phyloP scores from a whole-genome alignment of 2,888 invertebrate genomes.

The Globia sparganii region DNA sequence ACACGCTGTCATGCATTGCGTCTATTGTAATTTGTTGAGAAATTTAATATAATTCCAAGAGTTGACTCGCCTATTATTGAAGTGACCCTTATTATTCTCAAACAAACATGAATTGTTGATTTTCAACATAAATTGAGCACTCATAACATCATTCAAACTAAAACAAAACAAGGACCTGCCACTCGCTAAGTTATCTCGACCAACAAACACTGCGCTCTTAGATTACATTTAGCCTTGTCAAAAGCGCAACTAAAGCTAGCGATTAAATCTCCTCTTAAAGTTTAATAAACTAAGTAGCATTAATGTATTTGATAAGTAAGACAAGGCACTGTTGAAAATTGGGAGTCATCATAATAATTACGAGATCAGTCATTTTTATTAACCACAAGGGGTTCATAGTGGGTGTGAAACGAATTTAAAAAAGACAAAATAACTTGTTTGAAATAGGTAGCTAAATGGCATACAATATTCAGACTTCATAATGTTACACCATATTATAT shows the following conservation, averaged over 20 bases:
- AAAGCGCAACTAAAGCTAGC: not conserved
- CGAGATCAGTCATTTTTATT: not conserved
- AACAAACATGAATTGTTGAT: not conserved
- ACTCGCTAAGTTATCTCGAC: not conserved
- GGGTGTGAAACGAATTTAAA: not conserved
- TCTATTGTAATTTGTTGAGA: too few species aligned
- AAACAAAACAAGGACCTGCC: too few species aligned
- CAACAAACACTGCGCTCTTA: not conserved
- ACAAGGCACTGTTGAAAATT: not conserved
- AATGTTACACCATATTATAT: slow-evolving; percentile 18
- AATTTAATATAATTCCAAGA: too few species aligned
- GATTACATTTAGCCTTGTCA: not conserved
- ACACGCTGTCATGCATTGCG: too few species aligned
- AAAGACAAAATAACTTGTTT: slow-evolving; percentile 3
- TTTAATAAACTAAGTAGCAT: not conserved
- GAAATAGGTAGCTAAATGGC: slow-evolving; percentile 6
- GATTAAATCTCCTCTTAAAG: not conserved
- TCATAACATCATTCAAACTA: not conserved
- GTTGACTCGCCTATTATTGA: too few species aligned
- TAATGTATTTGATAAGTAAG: not conserved
- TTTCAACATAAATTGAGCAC: not conserved
- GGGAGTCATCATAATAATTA: not conserved
- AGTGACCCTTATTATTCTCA: too few species aligned
- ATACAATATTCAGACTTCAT: slow-evolving; percentile 1
- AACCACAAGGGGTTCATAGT: not conserved